Percentiles rank a stretch among this genome's conserved stretches.
phyloP scores from a whole-genome alignment of 2,113 vertebrate species.

The Dromas ardeola region DNA sequence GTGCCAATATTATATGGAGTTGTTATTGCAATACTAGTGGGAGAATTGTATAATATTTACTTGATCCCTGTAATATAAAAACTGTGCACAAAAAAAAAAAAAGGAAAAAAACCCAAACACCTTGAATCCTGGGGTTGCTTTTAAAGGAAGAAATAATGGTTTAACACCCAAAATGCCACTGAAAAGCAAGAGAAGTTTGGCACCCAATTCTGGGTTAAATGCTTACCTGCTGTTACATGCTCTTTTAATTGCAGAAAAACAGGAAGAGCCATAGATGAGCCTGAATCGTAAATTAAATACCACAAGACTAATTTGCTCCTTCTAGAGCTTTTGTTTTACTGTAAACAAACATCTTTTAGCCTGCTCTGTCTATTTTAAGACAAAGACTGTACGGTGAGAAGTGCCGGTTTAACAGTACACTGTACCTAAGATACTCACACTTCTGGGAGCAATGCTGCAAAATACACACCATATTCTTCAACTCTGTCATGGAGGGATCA shows the following conservation, averaged over 20 bases:
- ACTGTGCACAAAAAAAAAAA: background rate
- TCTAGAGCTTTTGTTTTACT: slow-evolving; percentile 45
- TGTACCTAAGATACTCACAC: background rate
- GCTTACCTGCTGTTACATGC: background rate
- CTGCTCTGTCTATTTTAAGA: slow-evolving; percentile 31
- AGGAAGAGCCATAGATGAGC: slow-evolving; percentile 3
- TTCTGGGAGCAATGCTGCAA: background rate
- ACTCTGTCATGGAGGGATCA: background rate
- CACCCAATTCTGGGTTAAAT: background rate
- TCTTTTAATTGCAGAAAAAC: slow-evolving; percentile 36
- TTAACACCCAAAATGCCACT: background rate
- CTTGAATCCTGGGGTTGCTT: background rate
- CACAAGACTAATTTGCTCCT: background rate
- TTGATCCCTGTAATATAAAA: background rate
- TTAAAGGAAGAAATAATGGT: background rate
- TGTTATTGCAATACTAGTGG: background rate
- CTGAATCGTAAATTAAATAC: slow-evolving; percentile 42
- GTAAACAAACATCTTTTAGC: slow-evolving; percentile 37
- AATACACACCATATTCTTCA: background rate
- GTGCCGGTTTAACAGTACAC: background rate
- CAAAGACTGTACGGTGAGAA: background rate
- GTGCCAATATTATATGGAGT: background rate
- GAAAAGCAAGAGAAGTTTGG: background rate
- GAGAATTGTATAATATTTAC: background rate
- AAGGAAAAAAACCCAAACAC: rapidly evolving